These are phyloP conservation scores for Cisticola juncidis DNA, from an alignment of 2,113 vertebrate genomes.

Conservation along the genomic window DNA sequence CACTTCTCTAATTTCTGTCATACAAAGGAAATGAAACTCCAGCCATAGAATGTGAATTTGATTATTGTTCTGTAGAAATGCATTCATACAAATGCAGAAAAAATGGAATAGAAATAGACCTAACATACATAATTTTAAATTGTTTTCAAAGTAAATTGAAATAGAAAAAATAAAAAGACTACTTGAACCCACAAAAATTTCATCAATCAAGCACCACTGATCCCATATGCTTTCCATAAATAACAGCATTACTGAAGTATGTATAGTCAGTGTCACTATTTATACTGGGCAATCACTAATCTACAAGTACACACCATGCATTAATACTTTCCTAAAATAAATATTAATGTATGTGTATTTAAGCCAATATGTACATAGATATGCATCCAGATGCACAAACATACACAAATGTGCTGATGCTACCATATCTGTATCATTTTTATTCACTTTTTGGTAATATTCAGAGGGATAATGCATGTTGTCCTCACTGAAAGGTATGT, in stretches of 20 bases:
- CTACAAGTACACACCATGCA: neutral
- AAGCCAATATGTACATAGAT: neutral
- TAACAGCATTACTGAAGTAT: neutral
- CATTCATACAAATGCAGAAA: neutral
- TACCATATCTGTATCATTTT: neutral
- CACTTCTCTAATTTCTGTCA: neutral
- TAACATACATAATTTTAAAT: neutral
- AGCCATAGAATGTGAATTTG: neutral
- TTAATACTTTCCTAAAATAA: neutral
- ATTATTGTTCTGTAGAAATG: neutral
- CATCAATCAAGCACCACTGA: neutral
- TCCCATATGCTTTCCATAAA: neutral
- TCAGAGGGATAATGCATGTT: neutral
- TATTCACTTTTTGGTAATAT: neutral
- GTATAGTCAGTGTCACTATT: neutral
- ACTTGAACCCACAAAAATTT: neutral
- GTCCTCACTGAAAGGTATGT: neutral
- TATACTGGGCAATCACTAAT: neutral
- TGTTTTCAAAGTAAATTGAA: neutral
- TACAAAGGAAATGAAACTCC: neutral
- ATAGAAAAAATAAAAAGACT: neutral
- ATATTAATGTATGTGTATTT: neutral
- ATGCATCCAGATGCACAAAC: accelerated
- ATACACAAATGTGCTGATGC: accelerated
- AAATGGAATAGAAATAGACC: neutral